These are phyloP conservation scores for Anthonomus grandis DNA, from an alignment of 1,140 invertebrate genomes.

Conservation along the genomic window DNA sequence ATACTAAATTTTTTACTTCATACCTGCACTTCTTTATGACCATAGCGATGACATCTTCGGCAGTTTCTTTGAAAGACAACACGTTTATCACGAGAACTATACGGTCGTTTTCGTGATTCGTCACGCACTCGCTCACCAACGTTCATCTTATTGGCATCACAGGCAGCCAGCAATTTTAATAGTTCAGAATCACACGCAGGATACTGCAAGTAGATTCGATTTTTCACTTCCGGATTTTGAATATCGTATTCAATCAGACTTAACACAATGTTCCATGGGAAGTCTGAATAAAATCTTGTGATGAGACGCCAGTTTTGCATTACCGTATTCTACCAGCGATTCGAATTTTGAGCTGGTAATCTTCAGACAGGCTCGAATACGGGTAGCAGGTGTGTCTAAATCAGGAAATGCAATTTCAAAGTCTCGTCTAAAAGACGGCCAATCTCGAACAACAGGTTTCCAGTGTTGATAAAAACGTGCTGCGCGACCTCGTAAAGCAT, in stretches of 20 bases:
- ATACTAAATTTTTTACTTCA: neutral
- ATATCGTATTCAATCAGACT: conserved; percentile 15
- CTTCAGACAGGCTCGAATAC: neutral
- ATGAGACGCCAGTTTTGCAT: conserved; percentile 5
- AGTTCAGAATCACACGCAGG: conserved; percentile 2
- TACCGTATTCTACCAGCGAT: conserved; percentile 13
- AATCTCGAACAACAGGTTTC: conserved; percentile 8
- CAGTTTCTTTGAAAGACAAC: neutral
- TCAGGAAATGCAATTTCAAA: conserved; percentile 13
- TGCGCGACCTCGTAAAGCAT: conserved; percentile 16
- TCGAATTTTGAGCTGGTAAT: conserved; percentile 2
- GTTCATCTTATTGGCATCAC: conserved; percentile 1
- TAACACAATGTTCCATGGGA: conserved; percentile 10
- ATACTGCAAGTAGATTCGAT: neutral
- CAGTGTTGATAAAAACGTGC: too few relatives aligned
- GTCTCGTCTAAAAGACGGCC: conserved; percentile 7
- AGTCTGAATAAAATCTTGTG: conserved; percentile 6
- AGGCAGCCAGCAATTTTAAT: conserved; percentile 1
- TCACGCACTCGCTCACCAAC: neutral
- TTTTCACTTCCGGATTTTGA: neutral
- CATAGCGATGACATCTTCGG: too few relatives aligned
- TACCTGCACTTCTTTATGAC: neutral
- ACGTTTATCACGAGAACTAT: neutral
- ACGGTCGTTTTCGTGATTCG: neutral
- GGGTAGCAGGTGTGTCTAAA: conserved; percentile 9